These are phyloP conservation scores for Oncopeltus fasciatus DNA, from an alignment of 1,140 invertebrate genomes.

Conservation along the genomic window DNA sequence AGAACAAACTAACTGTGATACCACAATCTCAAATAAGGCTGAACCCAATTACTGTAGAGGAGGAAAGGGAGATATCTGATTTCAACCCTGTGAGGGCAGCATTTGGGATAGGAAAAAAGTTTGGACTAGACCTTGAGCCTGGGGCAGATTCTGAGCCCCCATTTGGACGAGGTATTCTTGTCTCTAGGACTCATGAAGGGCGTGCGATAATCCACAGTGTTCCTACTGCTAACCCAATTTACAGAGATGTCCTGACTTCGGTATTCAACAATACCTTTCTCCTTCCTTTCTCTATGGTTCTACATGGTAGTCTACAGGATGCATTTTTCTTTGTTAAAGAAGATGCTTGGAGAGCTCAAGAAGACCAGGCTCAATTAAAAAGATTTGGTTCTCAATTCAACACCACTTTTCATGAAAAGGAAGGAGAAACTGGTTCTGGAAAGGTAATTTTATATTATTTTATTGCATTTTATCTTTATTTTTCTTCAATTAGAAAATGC, in stretches of 20 bases:
- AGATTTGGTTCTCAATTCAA: slow-evolving; percentile 79
- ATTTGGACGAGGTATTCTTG: slow-evolving; percentile 78
- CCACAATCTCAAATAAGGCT: slow-evolving; percentile 17
- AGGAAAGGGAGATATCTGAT: slow-evolving; percentile 34
- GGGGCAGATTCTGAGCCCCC: slow-evolving; percentile 52
- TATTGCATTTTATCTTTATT: no score
- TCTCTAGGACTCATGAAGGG: slow-evolving; percentile 61
- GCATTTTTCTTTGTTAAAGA: slow-evolving; percentile 92
- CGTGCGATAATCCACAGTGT: slow-evolving; percentile 73
- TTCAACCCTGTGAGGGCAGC: slow-evolving; percentile 23
- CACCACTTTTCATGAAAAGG: slow-evolving; percentile 78
- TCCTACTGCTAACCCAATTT: slow-evolving; percentile 72
- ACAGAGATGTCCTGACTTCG: slow-evolving; percentile 81
- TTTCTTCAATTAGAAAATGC: no score
- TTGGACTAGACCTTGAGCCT: background rate
- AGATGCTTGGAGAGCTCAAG: slow-evolving; percentile 68
- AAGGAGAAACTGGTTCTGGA: slow-evolving; percentile 36
- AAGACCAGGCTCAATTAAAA: slow-evolving; percentile 77
- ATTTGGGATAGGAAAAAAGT: slow-evolving; percentile 13
- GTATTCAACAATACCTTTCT: slow-evolving; percentile 84
- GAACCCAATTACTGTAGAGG: slow-evolving; percentile 53
- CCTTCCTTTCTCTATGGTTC: slow-evolving; percentile 73
- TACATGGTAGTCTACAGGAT: slow-evolving; percentile 77
- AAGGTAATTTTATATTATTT: slow-evolving; percentile 22
- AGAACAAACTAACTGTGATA: slow-evolving; percentile 38